Percentiles rank a stretch among this genome's conserved stretches.
Evolutionary conservation across 1,140 invertebrate genomes (phyloP).

Genomic region (Mya arenaria): DNA sequence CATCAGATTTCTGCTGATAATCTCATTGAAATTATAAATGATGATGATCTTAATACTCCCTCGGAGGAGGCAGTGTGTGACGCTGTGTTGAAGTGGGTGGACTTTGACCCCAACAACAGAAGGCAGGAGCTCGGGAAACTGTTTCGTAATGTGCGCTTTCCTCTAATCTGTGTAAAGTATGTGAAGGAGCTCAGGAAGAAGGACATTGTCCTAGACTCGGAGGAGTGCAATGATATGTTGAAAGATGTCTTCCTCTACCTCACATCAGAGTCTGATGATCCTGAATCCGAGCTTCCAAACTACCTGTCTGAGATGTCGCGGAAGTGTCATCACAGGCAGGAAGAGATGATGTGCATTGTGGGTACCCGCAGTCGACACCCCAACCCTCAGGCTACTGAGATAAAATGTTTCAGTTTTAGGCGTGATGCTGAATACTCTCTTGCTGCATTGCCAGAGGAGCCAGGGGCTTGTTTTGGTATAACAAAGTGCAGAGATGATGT

Average conservation of each 20-base stretch:
- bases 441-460: slow-evolving; percentile 39
- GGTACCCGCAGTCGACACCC: slow-evolving; percentile 47
- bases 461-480: slow-evolving; percentile 53
- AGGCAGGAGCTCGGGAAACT: slow-evolving; percentile 90
- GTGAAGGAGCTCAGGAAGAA: slow-evolving; percentile 84
- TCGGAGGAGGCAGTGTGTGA: slow-evolving; percentile 95
- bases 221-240: slow-evolving; percentile 86
- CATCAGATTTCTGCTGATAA: slow-evolving; percentile 95
- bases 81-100: slow-evolving; percentile 99
- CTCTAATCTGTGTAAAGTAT: slow-evolving; percentile 90
- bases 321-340: slow-evolving; percentile 35
- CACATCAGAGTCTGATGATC: not conserved
- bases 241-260: slow-evolving; percentile 82
- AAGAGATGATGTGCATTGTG: slow-evolving; percentile 50
- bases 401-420: slow-evolving; percentile 51
- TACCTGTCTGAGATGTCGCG: slow-evolving; percentile 6
- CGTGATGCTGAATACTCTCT: slow-evolving; percentile 40
- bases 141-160: slow-evolving; percentile 87
- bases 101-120: slow-evolving; percentile 95
- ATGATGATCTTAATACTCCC: slow-evolving; percentile 97
- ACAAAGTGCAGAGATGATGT: slow-evolving; percentile 24
- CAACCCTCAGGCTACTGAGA: slow-evolving; percentile 42
- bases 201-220: slow-evolving; percentile 85
- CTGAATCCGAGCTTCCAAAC: not conserved
- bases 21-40: slow-evolving; percentile 97